Base-by-base conservation (phyloP, 2,888 invertebrate genomes). In the Colostygia pectinataria region DNA sequence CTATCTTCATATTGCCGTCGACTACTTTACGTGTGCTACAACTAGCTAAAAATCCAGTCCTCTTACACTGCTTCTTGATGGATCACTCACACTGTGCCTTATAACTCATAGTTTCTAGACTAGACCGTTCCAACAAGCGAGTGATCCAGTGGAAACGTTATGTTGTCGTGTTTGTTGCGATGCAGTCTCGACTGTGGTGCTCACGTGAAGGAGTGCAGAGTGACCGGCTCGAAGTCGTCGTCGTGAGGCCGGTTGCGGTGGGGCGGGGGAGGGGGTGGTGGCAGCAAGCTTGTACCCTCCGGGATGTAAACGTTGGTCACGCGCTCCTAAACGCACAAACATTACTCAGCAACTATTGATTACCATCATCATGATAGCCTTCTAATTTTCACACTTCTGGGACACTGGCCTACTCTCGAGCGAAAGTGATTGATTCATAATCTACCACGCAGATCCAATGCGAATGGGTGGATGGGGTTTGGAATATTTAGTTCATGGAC, bases 261-360 rank as follows among this genome's bases (percentile, higher is more conserved):
- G 2, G 84, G 88, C 36, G 93, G 92, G n/a, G 92, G 92, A 32
- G 92, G 92, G 29, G 93, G 91, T 9, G 93, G 92, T 9, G 93
- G 93, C 58, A 94, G 92, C 63, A 94, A 76, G 67, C 94, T 94
- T 9, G 93, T 93, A 45, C 94, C 93, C 80, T 94, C 94, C 10
- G 94, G 93, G 72, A 94, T 93, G 74, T 92, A 92, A 7, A 91
- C 85, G 65, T 91, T 91, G 10, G 89, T 90, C 20, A 93, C 93
- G 9, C 93, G 90, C 67, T 93, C 93, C 93, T 93, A 62, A 2
- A 46, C 25, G 58, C 13, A 14, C 12, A 47, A 42, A 28, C 23
- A 28, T 20, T 13, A 10, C 23, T 27, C 6, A 18, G n/a, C 15
- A 31, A 13, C 2, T 1, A 18, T 10, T 23, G 0, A 20, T 18